Base-by-base conservation (phyloP, 1,140 invertebrate species). In the Patella vulgata region DNA sequence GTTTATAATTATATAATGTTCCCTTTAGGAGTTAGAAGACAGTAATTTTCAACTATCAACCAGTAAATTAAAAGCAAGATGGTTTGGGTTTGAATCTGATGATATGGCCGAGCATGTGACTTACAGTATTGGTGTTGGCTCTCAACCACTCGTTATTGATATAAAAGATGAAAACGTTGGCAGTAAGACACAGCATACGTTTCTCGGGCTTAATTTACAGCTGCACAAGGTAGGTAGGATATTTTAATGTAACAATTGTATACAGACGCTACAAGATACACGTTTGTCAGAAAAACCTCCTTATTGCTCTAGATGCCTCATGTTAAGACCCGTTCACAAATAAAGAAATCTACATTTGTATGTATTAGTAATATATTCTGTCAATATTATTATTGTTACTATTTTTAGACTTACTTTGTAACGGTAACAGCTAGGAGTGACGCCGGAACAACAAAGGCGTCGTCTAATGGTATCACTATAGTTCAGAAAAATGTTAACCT, bases 401-500 rank as follows among this genome's bases (percentile, higher is more conserved):
- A 17, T 17, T 56, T 62, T 17, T 43, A 70, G 69, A 64, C 27
- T 31, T 71, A 71, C 28, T 71, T 52, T 53, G 53, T 67, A 14
- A 71, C 64, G 14, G 51, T 71, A 12, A 53, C 53, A 30, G 69
- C 69, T 23, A 48, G 48, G 31, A 63, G 64, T 1, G 43, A 33
- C 9, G 65, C 46, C 19, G 69, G 69, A 4, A 59, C 27, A 42
- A 48, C 53, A 23, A 59, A 47, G 1, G 54, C 63, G 17, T 56
- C 65, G 4, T 64, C 64, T 44, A 64, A 71, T 56, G 69, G 69
- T 42, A 58, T 71, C 27, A 57, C 65, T 14, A 55, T 67, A 19
- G 51, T 68, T 21, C 25, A 52, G 44, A 48, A 62, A 19, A 42
- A 52, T 25, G 44, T 27, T 30, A 25, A 19, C 12, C 17, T 19